A percentile compares a stretch with the other conserved stretches of the same genome.
These are phyloP conservation scores for Sardina pilchardus DNA, from an alignment of 2,113 vertebrate species.

Conservation along the genomic window DNA sequence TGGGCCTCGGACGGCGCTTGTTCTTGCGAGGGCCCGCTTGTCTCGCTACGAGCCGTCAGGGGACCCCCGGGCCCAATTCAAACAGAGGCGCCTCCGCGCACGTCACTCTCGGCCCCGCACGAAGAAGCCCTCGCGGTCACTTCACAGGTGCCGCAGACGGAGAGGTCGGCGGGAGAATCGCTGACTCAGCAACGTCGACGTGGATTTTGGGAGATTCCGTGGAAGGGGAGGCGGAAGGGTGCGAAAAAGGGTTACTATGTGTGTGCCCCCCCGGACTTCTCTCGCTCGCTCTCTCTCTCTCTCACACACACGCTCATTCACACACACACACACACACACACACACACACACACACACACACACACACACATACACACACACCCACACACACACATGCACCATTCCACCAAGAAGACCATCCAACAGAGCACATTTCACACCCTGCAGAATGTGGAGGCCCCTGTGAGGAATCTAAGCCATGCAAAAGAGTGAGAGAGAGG, in stretches of 20 bases:
- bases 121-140: neutral
- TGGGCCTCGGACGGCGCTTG: no score
- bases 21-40: neutral
- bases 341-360: neutral
- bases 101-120: neutral
- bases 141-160: neutral
- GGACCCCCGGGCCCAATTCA: neutral
- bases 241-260: neutral
- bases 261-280: no score
- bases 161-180: neutral
- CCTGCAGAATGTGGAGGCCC: constrained; percentile 36
- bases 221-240: constrained; percentile 31
- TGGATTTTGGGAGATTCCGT: neutral
- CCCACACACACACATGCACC: neutral
- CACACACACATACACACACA: no score
- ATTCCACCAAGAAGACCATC: neutral
- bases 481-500: constrained; percentile 48
- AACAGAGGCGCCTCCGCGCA: neutral
- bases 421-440: constrained; percentile 59
- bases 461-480: constrained; percentile 59
- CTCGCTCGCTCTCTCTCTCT: no score
- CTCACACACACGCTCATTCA: neutral
- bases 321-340: neutral
- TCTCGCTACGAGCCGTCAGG: neutral
- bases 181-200: neutral